A percentile compares a stretch with the other conserved stretches of the same genome.
These are phyloP conservation scores for Dromas ardeola DNA, from an alignment of 2,113 vertebrate species.

Conservation along the genomic window DNA sequence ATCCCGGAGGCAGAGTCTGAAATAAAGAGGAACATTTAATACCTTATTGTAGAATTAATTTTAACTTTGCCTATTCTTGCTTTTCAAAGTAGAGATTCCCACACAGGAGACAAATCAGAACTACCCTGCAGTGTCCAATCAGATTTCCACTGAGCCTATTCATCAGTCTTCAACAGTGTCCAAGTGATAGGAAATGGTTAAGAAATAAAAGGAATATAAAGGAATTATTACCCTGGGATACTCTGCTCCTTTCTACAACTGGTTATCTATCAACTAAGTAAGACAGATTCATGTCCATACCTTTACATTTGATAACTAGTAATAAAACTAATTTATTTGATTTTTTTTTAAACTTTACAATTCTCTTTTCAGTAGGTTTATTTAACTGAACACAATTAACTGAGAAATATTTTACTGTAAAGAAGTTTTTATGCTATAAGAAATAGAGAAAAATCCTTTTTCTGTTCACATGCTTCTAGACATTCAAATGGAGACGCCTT, in stretches of 20 bases:
- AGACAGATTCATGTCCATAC: neutral
- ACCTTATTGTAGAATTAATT: neutral
- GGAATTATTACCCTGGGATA: neutral
- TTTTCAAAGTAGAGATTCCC: neutral
- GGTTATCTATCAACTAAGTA: neutral
- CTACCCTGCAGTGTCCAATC: neutral
- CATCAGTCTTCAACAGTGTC: neutral
- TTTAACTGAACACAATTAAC: neutral
- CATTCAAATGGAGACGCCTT: neutral
- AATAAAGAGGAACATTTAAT: neutral
- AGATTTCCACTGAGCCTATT: neutral
- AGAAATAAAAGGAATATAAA: neutral
- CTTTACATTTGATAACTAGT: neutral
- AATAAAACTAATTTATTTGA: neutral
- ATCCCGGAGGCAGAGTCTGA: neutral
- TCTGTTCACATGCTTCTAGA: neutral
- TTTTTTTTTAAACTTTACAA: neutral
- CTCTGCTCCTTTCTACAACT: neutral
- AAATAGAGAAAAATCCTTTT: neutral
- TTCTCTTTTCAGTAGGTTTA: neutral
- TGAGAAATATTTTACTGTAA: neutral
- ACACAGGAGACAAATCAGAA: neutral
- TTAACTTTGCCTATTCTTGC: neutral
- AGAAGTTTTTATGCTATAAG: neutral
- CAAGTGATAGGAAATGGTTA: neutral